A percentile compares a stretch with the other conserved stretches of the same genome.
phyloP scores from a whole-genome alignment of 2,888 invertebrate species.

The Heliothis peltigera region DNA sequence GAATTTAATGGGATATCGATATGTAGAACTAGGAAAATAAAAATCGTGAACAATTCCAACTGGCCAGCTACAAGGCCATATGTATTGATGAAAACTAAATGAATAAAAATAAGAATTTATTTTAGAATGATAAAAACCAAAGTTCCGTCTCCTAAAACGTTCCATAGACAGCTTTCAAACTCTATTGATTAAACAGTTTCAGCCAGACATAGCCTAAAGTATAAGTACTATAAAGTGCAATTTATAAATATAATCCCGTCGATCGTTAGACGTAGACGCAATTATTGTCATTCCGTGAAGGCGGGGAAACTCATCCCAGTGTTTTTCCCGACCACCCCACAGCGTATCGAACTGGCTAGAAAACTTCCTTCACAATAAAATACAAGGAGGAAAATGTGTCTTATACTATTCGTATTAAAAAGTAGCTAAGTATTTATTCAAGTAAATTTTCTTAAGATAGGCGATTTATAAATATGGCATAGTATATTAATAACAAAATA shows the following conservation, averaged over 20 bases:
- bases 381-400: neutral
- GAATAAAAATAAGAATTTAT: too few relatives aligned
- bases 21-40: neutral
- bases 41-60: neutral
- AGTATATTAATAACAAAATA: neutral
- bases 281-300: constrained; percentile 52
- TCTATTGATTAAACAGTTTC: constrained; percentile 6
- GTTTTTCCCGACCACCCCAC: constrained; percentile 27
- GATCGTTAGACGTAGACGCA: constrained; percentile 57
- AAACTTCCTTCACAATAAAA: constrained; percentile 4
- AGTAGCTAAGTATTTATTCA: neutral
- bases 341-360: constrained; percentile 5
- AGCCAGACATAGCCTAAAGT: neutral
- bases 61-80: neutral
- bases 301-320: constrained; percentile 38
- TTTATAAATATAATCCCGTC: constrained; percentile 56
- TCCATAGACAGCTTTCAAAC: neutral
- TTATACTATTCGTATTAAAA: neutral
- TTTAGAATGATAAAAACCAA: neutral
- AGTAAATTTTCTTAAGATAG: neutral
- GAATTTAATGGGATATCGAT: constrained; percentile 3
- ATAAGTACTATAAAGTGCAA: constrained; percentile 11
- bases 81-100: neutral
- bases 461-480: neutral
- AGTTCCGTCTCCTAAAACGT: neutral